Conservation (phyloP, 2,888 invertebrate genomes). For the Scaptodrosophila latifasciaeformis region DNA sequence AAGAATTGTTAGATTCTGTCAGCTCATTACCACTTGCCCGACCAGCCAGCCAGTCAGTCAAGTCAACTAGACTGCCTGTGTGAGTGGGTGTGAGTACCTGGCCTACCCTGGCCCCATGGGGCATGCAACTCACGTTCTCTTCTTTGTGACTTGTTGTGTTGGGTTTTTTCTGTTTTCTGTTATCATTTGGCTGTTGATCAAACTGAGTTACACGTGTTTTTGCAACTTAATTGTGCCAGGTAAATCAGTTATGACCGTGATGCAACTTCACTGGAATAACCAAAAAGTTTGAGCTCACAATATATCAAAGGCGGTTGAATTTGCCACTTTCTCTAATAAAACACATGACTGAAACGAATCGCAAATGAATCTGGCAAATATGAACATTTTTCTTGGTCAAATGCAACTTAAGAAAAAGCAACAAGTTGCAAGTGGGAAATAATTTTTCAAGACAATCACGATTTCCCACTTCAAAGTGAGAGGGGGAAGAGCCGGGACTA, state of each 20-base stretch:
- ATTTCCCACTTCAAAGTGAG: slow-evolving; percentile 41
- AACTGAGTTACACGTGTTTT: slow-evolving; percentile 48
- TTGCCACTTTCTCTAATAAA: no score
- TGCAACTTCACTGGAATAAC: slow-evolving; percentile 40
- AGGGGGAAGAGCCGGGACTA: slow-evolving; percentile 20
- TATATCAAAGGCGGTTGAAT: no score
- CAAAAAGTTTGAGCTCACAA: no score
- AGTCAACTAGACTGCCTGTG: no score
- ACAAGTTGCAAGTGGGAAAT: slow-evolving; percentile 37
- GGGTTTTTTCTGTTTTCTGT: neutral
- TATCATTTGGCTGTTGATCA: slow-evolving; percentile 4
- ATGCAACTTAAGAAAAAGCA: no score
- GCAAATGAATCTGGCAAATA: no score
- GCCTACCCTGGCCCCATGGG: slow-evolving; percentile 2
- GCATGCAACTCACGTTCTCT: slow-evolving; percentile 19
- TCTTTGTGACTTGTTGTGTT: neutral
- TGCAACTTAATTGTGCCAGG: slow-evolving; percentile 44
- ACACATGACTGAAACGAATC: no score
- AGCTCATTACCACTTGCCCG: neutral
- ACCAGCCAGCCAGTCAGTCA: slow-evolving; percentile 12
- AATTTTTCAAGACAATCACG: slow-evolving; percentile 61
- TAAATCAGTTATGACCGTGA: slow-evolving; percentile 4
- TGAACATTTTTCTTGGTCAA: no score
- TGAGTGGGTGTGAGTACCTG: neutral
- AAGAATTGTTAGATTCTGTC: no score